Evolutionary conservation across 2,797 vertebrate genomes (phyloP).

Genomic region (Eutrigla gurnardus): DNA sequence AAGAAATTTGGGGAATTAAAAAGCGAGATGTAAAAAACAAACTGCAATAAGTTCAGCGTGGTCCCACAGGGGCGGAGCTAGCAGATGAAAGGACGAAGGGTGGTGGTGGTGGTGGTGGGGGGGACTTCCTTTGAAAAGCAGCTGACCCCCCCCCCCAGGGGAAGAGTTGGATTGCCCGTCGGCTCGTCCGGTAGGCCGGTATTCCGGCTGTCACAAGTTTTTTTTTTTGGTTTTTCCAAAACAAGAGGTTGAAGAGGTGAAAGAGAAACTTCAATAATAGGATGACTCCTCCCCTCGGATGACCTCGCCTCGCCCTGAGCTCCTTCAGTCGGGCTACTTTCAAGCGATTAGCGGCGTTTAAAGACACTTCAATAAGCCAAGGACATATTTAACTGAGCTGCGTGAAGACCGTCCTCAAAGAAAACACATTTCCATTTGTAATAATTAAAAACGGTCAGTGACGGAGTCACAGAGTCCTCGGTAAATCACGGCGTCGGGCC

Average conservation of each 20-base stretch:
- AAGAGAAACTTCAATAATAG: neutral
- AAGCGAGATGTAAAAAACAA: too few relatives aligned
- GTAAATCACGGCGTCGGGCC: too few relatives aligned
- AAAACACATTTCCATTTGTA: neutral
- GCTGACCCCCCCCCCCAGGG: slow-evolving; percentile 61
- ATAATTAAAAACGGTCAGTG: neutral
- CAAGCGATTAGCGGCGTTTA: neutral
- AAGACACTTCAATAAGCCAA: too few relatives aligned
- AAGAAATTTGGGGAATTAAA: too few relatives aligned
- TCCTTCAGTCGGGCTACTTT: neutral
- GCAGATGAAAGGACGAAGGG: slow-evolving; percentile 32
- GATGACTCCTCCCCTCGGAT: neutral
- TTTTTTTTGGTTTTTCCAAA: slow-evolving; percentile 27
- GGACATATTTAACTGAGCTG: too few relatives aligned
- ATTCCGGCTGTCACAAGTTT: slow-evolving; percentile 48
- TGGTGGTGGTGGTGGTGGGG: too few relatives aligned
- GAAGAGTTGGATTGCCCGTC: slow-evolving; percentile 63
- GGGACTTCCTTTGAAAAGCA: slow-evolving; percentile 61
- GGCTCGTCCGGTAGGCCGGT: slow-evolving; percentile 57
- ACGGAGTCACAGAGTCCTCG: neutral
- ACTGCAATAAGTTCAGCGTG: too few relatives aligned
- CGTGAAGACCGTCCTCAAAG: too few relatives aligned
- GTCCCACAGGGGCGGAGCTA: slow-evolving; percentile 3
- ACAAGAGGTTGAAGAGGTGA: slow-evolving; percentile 45
- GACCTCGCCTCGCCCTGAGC: too few relatives aligned